These are phyloP conservation scores for Campylorhamphus procurvoides DNA, from an alignment of 2,113 vertebrate genomes.

Conservation along the genomic window DNA sequence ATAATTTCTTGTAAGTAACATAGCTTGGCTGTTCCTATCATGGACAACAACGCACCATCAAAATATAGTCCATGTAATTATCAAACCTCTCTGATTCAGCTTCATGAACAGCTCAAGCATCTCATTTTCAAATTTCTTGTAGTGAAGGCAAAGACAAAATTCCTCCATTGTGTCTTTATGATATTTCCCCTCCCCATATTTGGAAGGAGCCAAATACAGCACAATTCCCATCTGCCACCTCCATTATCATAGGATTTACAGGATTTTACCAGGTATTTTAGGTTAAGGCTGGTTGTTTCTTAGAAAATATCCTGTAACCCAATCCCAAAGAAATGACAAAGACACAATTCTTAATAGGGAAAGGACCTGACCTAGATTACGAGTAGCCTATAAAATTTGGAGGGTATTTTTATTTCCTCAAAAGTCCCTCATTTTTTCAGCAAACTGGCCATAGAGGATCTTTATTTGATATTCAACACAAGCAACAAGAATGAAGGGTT, in stretches of 20 bases:
- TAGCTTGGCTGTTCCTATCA: not conserved
- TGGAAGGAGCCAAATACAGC: fast-evolving
- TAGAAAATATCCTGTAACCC: not conserved
- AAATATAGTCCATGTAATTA: not conserved
- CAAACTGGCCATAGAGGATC: not conserved
- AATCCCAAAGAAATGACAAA: not conserved
- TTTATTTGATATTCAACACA: not conserved
- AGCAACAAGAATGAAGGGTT: not conserved
- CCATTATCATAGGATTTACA: not conserved
- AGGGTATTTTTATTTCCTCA: not conserved
- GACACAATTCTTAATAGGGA: not conserved
- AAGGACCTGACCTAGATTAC: not conserved
- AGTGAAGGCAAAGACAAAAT: not conserved
- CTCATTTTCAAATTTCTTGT: not conserved
- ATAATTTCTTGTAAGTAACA: too few species aligned
- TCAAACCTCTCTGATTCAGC: not conserved
- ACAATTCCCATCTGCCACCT: not conserved
- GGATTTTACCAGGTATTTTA: not conserved
- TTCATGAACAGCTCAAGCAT: fast-evolving
- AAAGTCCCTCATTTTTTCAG: not conserved
- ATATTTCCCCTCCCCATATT: not conserved
- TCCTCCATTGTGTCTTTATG: not conserved
- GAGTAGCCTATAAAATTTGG: not conserved
- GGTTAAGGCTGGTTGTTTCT: not conserved
- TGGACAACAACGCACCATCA: not conserved